Evolutionary conservation across 1,140 invertebrate species (phyloP), one percentile per base, ranked within the genome.

Genomic region (Tetramorium parvispinum): DNA sequence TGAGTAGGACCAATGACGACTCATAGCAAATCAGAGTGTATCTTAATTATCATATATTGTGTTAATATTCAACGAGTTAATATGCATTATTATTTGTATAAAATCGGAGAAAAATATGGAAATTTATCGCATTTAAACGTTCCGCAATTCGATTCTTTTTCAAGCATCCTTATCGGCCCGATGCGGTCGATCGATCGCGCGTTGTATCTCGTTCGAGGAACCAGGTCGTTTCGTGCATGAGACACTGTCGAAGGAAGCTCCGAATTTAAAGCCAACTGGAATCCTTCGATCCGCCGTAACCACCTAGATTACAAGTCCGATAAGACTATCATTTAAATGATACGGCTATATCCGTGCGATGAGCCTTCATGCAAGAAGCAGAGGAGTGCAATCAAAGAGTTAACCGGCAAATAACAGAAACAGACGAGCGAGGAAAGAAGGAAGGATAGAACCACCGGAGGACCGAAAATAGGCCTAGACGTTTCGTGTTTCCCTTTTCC

Each of bases 401-500:
- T 51, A 46, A 10, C 24, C 21, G n/a, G 46, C 24, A 40, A 68
- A 70, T 82, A 51, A 21, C 4, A 49, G 63, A 79, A 43, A 57
- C 43, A 55, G 21, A 65, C 13, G 65, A 37, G 71, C 24, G 11
- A 37, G 73, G 49, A n/a, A 53, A 53, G 51, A 65, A 76, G 43
- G 70, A 73, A 85, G 43, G 63, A 85, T 57, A 85, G 82, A 13
- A 46, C 11, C 16, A 46, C 11, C 21, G 49, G 76, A 78, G 68
- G 43, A 40, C 76, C 85, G 77, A 91, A 89, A 91, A 91, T 91
- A 91, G 83, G 83, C 86, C 83, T 86, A 78, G 73, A 87, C 57
- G 70, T 87, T 63, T 87, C 65, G 77, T 85, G 70, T 89, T 89
- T 89, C 83, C 85, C 85, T 89, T 86, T 88, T 76, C 61, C 63